phyloP scores from a whole-genome alignment of 2,888 invertebrate genomes.

The Aleiodes alternator region DNA sequence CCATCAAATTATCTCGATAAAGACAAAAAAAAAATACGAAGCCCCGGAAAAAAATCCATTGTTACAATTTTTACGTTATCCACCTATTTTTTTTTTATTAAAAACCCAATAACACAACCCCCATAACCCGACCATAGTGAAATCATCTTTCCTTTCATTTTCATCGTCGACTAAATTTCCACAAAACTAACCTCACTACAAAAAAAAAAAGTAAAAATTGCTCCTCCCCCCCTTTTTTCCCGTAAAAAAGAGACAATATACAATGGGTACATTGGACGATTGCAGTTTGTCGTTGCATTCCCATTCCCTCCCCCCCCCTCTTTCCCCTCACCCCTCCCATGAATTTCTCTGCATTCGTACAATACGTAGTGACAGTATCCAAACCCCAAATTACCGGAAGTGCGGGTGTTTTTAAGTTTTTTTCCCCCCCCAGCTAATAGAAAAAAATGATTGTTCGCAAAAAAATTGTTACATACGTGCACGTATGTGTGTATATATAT shows the following conservation, averaged over 20 bases:
- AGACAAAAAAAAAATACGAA: too few species aligned
- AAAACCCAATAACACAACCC: too few species aligned
- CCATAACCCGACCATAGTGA: too few species aligned
- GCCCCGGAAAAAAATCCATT: too few species aligned
- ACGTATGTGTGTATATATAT: conserved; percentile 33
- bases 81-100: too few species aligned
- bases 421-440: conserved; percentile 61
- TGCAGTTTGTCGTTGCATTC: conserved; percentile 51
- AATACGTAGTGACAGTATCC: background rate
- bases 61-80: too few species aligned
- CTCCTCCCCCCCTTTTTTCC: background rate
- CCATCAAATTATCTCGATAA: too few species aligned
- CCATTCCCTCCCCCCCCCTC: background rate
- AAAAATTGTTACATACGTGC: background rate
- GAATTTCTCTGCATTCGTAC: background rate
- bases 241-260: conserved; percentile 33
- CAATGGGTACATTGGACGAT: conserved; percentile 51
- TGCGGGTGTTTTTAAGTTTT: conserved; percentile 69
- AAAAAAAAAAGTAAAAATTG: conserved; percentile 10
- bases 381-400: conserved; percentile 66
- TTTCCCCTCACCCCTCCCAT: background rate
- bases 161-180: conserved; percentile 45
- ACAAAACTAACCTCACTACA: conserved; percentile 9
- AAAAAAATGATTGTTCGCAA: conserved; percentile 65
- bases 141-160: conserved; percentile 28